Base-by-base conservation (phyloP, 2,113 vertebrate genomes). In the Cricetomys ansorgei region DNA sequence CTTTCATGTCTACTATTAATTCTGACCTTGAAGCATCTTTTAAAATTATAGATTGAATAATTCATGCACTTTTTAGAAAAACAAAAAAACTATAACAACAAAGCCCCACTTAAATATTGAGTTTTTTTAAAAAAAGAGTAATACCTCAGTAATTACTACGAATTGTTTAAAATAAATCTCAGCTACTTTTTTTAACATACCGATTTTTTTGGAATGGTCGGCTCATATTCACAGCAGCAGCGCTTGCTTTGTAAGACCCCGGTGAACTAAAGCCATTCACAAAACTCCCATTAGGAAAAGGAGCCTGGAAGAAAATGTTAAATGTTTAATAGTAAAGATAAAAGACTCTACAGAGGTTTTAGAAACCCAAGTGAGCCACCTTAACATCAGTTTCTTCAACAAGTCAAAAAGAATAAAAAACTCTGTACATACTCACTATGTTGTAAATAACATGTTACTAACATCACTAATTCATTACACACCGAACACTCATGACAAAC, bases 271-370 rank as follows among this genome's bases (percentile, higher is more conserved):
- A 99, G 97, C 99, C 99, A 98, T 99, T 99, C 97, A 99, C 98
- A 98, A 99, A 99, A 98, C 99, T 99, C 97, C 99, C 99, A 98
- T 99, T 99, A 70, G 99, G 99, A 98, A 99, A 99, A 5, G 99
- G 99, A 97, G 99, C 99, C 99, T 99, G 98, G 75, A 95, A 91
- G 4, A 96, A 92, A 96, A 96, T 45, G 77, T 88, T 37, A 90
- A n/a, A 96, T 72, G 25, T 95, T 96, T 94, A 94, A 81, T 55
- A 10, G 34, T 88, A 89, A 93, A 90, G 21, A 45, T 12, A 85
- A 88, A 90, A 94, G 43, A 67, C 8, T 76, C 43, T 27, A 70
- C 10, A 64, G 2, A 95, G 8, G 23, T 7, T 89, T 50, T 48
- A 84, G 31, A 94, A 87, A 43, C 31, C 65, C 48, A 45, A 37